Conservation (phyloP, 2,797 vertebrate species). For the Galago senegalensis region DNA sequence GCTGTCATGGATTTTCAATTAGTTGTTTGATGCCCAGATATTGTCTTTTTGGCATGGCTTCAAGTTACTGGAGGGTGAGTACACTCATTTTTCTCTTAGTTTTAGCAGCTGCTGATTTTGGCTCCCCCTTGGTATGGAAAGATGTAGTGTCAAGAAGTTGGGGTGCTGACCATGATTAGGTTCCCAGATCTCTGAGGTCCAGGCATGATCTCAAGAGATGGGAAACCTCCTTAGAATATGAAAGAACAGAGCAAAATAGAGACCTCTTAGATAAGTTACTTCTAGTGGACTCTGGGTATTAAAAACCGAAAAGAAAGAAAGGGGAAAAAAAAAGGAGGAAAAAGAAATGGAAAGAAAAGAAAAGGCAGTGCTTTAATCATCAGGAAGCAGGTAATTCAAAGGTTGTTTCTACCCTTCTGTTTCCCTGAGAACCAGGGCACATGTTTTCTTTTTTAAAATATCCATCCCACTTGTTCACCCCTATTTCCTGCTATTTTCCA, state of each 20-base stretch:
- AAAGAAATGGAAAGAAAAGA: too few species aligned
- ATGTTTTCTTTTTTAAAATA: not conserved
- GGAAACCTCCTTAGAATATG: not conserved
- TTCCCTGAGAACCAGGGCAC: not conserved
- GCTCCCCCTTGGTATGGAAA: not conserved
- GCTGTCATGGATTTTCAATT: not conserved
- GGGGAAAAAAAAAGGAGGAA: too few species aligned
- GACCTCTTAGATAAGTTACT: not conserved
- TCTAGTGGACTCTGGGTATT: not conserved
- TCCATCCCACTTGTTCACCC: not conserved
- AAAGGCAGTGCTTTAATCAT: not conserved
- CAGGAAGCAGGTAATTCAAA: not conserved
- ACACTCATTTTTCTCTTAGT: not conserved
- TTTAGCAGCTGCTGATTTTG: not conserved
- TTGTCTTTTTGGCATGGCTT: not conserved
- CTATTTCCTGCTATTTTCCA: not conserved
- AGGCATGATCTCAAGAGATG: not conserved
- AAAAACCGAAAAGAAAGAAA: not conserved
- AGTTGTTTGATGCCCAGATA: not conserved
- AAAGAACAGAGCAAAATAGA: not conserved
- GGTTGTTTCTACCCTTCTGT: not conserved
- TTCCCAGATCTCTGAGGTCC: not conserved
- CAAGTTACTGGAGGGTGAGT: not conserved
- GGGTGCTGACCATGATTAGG: not conserved
- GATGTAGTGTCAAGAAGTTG: not conserved